Percentiles rank a stretch among this genome's conserved stretches.
Conservation (phyloP, 2,113 vertebrate species). For the Craseonycteris thonglongyai region DNA sequence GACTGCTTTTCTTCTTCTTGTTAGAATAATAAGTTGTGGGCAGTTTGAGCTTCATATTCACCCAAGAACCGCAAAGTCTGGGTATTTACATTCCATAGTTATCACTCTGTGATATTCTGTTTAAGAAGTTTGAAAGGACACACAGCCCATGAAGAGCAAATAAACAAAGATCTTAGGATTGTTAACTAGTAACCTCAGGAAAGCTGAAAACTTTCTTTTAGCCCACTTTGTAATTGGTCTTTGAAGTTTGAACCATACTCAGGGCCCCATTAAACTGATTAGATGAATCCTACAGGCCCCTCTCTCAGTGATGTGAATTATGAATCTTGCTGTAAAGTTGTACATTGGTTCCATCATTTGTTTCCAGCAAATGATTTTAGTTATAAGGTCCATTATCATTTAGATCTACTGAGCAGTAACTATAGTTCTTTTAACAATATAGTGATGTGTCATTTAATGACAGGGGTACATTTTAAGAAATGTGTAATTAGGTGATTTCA, state of each 20-base stretch:
- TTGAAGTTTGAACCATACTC: constrained; percentile 16
- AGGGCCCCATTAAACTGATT: background rate
- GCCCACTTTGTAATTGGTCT: background rate
- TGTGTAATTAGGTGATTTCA: background rate
- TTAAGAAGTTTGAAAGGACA: constrained; percentile 31
- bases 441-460: background rate
- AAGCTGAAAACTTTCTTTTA: constrained; percentile 7
- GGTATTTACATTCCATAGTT: background rate
- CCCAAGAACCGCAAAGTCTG: background rate
- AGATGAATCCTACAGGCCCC: background rate
- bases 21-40: background rate
- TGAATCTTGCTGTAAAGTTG: background rate
- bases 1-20: background rate
- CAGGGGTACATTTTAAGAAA: background rate
- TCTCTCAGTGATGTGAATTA: constrained; percentile 7
- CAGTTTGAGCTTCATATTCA: constrained; percentile 4
- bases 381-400: constrained; percentile 4
- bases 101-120: constrained; percentile 9
- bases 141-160: background rate
- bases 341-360: background rate
- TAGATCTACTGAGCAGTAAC: background rate
- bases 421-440: background rate
- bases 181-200: background rate
- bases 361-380: constrained; percentile 16
- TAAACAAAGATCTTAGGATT: constrained; percentile 14